Percentiles rank a stretch among this genome's conserved stretches.
Evolutionary conservation across 2,797 vertebrate genomes (phyloP).

Genomic region (Pyrrhura leucotis): DNA sequence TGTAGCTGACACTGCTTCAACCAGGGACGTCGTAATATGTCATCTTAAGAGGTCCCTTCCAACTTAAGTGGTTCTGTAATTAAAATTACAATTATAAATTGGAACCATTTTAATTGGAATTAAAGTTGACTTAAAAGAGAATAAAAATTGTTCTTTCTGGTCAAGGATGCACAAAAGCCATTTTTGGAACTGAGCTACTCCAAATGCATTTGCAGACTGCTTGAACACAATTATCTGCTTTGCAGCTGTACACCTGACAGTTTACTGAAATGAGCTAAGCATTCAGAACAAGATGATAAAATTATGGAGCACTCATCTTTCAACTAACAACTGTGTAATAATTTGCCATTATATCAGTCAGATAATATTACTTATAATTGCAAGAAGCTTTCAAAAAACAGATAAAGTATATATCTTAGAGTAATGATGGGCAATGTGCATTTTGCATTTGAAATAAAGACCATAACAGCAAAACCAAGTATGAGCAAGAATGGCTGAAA

Average conservation of each 20-base stretch:
- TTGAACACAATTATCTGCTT: neutral
- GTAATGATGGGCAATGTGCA: neutral
- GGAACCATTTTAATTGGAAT: neutral
- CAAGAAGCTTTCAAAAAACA: neutral
- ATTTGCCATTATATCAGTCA: neutral
- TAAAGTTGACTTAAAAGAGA: neutral
- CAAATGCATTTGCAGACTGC: constrained; percentile 41
- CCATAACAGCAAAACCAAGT: neutral
- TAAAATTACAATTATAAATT: neutral
- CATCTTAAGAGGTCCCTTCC: neutral
- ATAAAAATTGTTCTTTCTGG: neutral
- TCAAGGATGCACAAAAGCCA: neutral
- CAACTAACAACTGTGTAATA: neutral
- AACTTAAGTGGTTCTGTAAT: neutral
- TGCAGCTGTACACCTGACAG: neutral
- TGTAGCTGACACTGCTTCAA: neutral
- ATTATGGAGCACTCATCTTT: neutral
- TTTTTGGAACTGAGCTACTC: neutral
- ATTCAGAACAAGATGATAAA: neutral
- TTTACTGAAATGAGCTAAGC: neutral
- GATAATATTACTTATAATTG: neutral
- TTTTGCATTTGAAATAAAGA: neutral
- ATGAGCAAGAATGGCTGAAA: neutral
- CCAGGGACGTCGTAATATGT: accelerated
- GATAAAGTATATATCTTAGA: neutral